Evolutionary conservation across 2,797 vertebrate species (phyloP), one percentile per base, ranked within the genome.

Genomic region (Orestias chungarensis): DNA sequence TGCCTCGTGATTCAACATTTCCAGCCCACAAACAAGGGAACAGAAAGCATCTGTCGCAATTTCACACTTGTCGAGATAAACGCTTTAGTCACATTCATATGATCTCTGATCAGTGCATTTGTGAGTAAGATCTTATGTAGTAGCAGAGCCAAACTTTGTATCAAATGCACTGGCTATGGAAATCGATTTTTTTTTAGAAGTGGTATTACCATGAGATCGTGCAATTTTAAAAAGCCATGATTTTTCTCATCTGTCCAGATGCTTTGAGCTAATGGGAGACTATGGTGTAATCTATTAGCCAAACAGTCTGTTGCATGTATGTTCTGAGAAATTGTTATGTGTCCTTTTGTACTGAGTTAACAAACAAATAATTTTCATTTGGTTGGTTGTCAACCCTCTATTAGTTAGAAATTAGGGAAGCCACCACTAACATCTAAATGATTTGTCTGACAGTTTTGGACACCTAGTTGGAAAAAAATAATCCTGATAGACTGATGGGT

Each of bases 71-170:
- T 31, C 4, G 68, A 17, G 68, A 70, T 31, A 20, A 43, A n/a
- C 49, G 61, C 59, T 43, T 52, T 47, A 25, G 20, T 10, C 23
- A 14, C 8, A 25, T 49, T 49, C 33, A 44, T 50, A 65, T 33
- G 33, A 70, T 57, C 68, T 64, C 35, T 46, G 61, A 62, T 71
- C 40, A 70, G 52, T 49, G 25, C 12, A 42, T 35, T 40, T 43
- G 18, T 40, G 33, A 29, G 40, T 33, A 18, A 25, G 50, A 50
- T 6, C n/a, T 40, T 11, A 10, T 70, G 18, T n/a, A 42, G 52
- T n/a, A 42, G 52, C 6, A 44, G 40, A 46, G 50, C 25, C 67
- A 42, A 61, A 54, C 42, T 61, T 38, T 57, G 12, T 59, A 23
- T 31, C 6, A n/a, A 25, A 23, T 44, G 46, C 20, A 27, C 29